phyloP scores from a whole-genome alignment of 92 coral and sea anemone species.

The Epizoanthus scotinus region DNA sequence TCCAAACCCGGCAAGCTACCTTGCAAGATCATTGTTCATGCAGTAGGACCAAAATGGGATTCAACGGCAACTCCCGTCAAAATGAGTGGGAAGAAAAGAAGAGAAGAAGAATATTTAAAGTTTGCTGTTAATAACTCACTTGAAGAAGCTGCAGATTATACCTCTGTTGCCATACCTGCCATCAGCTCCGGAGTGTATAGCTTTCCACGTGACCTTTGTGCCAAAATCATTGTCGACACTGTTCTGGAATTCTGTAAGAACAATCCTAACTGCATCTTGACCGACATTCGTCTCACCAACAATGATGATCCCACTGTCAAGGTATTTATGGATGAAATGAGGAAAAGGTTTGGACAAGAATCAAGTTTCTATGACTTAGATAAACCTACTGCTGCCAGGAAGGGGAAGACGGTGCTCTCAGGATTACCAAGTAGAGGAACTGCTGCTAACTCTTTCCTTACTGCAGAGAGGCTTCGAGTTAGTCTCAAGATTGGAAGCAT shows the following conservation, averaged over 20 bases:
- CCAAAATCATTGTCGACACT: slow-evolving; percentile 57
- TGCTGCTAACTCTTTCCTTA: background rate
- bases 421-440: background rate
- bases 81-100: slow-evolving; percentile 10
- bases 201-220: slow-evolving; percentile 64
- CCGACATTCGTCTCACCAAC: slow-evolving; percentile 65
- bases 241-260: slow-evolving; percentile 44
- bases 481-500: slow-evolving; percentile 18
- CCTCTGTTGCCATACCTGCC: slow-evolving; percentile 76
- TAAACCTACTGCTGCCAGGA: background rate
- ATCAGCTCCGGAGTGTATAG: slow-evolving; percentile 68
- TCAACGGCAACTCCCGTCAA: background rate
- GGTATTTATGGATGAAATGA: slow-evolving; percentile 56
- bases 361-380: slow-evolving; percentile 19
- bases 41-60: slow-evolving; percentile 67
- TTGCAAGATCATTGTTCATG: slow-evolving; percentile 69
- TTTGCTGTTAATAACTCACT: slow-evolving; percentile 46
- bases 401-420: background rate
- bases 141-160: slow-evolving; percentile 34
- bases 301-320: slow-evolving; percentile 47
- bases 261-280: slow-evolving; percentile 43
- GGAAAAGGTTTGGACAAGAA: slow-evolving; percentile 38
- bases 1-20: slow-evolving; percentile 61
- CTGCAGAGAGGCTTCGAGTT: slow-evolving; percentile 1
- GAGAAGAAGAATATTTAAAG: slow-evolving; percentile 23